These are phyloP conservation scores for Chloroceryle aenea DNA, from an alignment of 2,113 vertebrate genomes.

Conservation along the genomic window DNA sequence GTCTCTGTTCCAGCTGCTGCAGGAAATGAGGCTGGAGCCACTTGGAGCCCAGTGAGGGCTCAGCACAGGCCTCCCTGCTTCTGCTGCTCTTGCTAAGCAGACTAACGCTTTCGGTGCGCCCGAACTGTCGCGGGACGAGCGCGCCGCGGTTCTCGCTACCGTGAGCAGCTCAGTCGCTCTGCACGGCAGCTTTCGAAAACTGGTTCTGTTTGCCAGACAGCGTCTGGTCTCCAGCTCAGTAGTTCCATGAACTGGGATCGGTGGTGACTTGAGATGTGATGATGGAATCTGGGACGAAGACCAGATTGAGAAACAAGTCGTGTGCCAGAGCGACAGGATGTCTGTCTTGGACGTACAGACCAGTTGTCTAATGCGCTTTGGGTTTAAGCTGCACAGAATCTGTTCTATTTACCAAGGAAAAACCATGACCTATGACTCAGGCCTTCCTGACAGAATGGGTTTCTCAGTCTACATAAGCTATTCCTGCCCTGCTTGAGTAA, in stretches of 20 bases:
- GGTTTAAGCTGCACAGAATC: constrained; percentile 14
- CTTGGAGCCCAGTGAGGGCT: background rate
- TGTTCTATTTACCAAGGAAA: constrained; percentile 21
- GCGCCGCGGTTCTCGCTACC: rapidly evolving
- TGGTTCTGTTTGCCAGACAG: constrained; percentile 42
- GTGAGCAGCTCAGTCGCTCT: background rate
- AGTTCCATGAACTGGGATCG: constrained; percentile 3
- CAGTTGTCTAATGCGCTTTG: constrained; percentile 17
- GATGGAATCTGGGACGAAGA: constrained; percentile 54
- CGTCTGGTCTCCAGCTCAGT: constrained; percentile 23
- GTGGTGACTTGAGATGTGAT: constrained; percentile 28
- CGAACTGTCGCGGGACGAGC: background rate
- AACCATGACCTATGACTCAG: constrained; percentile 40
- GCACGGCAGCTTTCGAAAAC: background rate
- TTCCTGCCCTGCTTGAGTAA: constrained; percentile 1
- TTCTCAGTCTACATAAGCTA: constrained; percentile 1
- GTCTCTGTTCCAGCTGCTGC: constrained; percentile 11
- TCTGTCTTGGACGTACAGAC: constrained; percentile 8
- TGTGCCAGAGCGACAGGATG: background rate
- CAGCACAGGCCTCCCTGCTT: background rate
- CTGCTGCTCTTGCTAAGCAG: background rate
- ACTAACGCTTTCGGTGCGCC: rapidly evolving
- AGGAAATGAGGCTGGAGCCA: background rate
- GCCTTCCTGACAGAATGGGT: constrained; percentile 15
- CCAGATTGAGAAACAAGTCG: constrained; percentile 13